Conservation (phyloP, 2,888 invertebrate genomes). For the Spisula solida region DNA sequence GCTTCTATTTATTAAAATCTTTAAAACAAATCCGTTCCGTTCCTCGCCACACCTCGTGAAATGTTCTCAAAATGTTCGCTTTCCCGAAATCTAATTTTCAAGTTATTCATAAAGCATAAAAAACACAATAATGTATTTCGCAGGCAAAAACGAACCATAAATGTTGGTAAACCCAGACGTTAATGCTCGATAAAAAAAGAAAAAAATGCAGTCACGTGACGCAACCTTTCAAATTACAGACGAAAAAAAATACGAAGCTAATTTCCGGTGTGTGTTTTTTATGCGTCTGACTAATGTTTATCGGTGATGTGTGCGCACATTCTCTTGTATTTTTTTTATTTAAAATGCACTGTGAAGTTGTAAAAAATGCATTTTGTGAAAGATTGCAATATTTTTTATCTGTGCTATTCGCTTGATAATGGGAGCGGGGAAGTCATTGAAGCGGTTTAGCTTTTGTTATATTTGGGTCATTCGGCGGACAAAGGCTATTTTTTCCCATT, state of each 20-base stretch:
- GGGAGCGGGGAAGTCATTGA: conserved; percentile 15
- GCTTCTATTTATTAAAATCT: conserved; percentile 22
- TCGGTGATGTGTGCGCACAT: conserved; percentile 38
- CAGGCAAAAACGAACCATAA: conserved; percentile 55
- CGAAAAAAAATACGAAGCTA: conserved; percentile 66
- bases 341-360: conserved; percentile 40
- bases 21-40: conserved; percentile 8
- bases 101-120: conserved; percentile 45
- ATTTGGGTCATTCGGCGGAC: conserved; percentile 48
- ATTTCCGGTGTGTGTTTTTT: conserved; percentile 67
- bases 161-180: conserved; percentile 60
- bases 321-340: conserved; percentile 17
- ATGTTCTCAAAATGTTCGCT: conserved; percentile 28
- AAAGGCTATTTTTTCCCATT: conserved; percentile 45
- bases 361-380: conserved; percentile 39
- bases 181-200: conserved; percentile 62
- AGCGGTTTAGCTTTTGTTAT: conserved; percentile 42
- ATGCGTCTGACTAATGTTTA: conserved; percentile 58
- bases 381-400: conserved; percentile 42
- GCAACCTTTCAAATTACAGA: conserved; percentile 63
- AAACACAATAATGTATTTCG: conserved; percentile 52
- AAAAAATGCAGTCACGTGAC: conserved; percentile 66
- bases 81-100: conserved; percentile 50
- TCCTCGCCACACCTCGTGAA: conserved; percentile 1
- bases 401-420: conserved; percentile 33